These are phyloP conservation scores for Xyliphius kryptos DNA, from an alignment of 2,113 vertebrate genomes.

Conservation along the genomic window DNA sequence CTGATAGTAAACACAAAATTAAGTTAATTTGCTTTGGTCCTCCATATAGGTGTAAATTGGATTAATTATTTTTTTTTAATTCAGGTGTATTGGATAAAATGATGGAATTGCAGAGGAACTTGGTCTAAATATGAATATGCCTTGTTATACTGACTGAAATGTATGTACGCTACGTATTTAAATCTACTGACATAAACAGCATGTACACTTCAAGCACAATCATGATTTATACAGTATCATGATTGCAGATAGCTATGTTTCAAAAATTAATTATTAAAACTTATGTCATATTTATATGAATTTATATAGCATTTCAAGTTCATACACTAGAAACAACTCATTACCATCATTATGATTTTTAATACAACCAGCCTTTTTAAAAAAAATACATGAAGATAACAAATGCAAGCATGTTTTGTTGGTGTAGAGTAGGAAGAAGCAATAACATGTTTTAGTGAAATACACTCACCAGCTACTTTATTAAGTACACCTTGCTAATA, in stretches of 20 bases:
- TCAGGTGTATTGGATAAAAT: neutral
- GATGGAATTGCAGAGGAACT: neutral
- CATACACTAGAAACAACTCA: too few relatives aligned
- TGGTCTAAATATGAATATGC: neutral
- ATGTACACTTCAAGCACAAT: neutral
- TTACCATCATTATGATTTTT: too few relatives aligned
- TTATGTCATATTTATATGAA: too few relatives aligned
- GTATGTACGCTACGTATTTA: too few relatives aligned
- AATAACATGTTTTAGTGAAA: neutral
- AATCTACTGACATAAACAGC: neutral
- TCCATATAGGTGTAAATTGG: neutral
- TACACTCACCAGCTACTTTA: too few relatives aligned
- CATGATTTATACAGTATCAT: too few relatives aligned
- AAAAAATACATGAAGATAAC: neutral
- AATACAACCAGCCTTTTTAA: too few relatives aligned
- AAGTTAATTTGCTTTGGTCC: neutral
- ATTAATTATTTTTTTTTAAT: neutral
- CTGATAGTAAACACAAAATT: neutral
- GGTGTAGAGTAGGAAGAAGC: neutral
- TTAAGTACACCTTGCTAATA: too few relatives aligned
- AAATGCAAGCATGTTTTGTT: neutral
- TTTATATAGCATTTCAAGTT: too few relatives aligned
- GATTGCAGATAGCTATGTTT: too few relatives aligned
- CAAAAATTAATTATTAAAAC: too few relatives aligned
- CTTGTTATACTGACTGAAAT: too few relatives aligned